Evolutionary conservation across 2,113 vertebrate genomes (phyloP).

Genomic region (Solea solea): DNA sequence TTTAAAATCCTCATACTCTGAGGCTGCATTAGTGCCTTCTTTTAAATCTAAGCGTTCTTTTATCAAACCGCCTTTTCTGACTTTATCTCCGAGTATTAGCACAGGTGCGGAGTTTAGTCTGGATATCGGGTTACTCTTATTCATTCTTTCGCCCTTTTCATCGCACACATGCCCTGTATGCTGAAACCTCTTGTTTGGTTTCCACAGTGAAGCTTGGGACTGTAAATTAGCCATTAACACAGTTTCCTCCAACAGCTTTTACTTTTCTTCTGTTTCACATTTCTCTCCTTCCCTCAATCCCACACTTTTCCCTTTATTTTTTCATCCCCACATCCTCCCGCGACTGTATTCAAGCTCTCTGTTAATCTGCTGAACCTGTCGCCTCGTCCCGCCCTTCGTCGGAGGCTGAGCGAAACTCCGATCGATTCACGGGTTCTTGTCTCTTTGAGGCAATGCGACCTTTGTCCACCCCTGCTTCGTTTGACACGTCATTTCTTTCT

Average conservation of each 20-base stretch:
- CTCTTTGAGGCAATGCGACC: too few species aligned
- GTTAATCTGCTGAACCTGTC: constrained; percentile 44
- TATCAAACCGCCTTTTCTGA: too few species aligned
- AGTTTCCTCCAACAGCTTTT: background rate
- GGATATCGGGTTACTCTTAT: too few species aligned
- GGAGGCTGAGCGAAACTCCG: constrained; percentile 26
- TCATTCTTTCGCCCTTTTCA: too few species aligned
- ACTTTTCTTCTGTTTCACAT: background rate
- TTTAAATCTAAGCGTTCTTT: too few species aligned
- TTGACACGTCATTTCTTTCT: too few species aligned
- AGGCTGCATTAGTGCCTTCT: too few species aligned
- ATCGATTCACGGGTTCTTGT: constrained; percentile 56
- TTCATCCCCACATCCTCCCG: background rate
- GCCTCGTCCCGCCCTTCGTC: constrained; percentile 45
- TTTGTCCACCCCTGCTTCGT: too few species aligned
- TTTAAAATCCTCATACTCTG: too few species aligned
- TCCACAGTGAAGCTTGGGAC: constrained; percentile 16
- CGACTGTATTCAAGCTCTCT: background rate
- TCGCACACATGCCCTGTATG: background rate
- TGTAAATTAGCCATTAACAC: constrained; percentile 19
- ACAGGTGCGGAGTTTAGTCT: too few species aligned
- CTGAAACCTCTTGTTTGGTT: constrained; percentile 12
- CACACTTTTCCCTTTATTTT: constrained; percentile 1
- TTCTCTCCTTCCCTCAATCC: constrained; percentile 1
- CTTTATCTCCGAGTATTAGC: too few species aligned